These are phyloP conservation scores for Tetramorium bicarinatum DNA, from an alignment of 2,888 invertebrate genomes.

Conservation along the genomic window DNA sequence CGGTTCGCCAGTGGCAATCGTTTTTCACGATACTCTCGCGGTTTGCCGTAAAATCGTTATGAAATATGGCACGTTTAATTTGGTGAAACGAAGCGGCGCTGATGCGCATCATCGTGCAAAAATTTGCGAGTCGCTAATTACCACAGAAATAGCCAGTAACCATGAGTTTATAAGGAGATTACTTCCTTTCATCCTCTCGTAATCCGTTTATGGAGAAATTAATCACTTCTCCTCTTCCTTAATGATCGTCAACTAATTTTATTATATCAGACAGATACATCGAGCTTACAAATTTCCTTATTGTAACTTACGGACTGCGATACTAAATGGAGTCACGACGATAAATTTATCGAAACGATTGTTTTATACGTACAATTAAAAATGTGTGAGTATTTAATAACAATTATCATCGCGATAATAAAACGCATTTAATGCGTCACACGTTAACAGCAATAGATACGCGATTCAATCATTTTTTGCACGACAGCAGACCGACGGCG, in stretches of 20 bases:
- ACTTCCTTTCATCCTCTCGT: background rate
- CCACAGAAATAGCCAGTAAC: constrained; percentile 5
- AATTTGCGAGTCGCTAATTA: constrained; percentile 17
- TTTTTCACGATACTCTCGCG: constrained; percentile 19
- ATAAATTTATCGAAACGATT: background rate
- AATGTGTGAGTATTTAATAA: background rate
- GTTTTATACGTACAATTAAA: background rate
- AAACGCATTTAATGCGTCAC: background rate
- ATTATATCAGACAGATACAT: background rate
- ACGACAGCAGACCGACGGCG: background rate
- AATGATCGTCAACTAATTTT: background rate
- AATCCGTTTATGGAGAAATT: constrained; percentile 9
- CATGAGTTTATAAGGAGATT: constrained; percentile 21
- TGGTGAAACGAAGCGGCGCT: background rate
- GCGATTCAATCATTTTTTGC: background rate
- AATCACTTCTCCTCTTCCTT: background rate
- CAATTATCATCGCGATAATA: background rate
- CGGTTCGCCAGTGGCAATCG: background rate
- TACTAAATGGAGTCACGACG: background rate
- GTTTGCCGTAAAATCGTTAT: background rate
- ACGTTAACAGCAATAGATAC: background rate
- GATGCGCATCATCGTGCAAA: constrained; percentile 21
- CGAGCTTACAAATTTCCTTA: background rate
- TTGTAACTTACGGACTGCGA: background rate
- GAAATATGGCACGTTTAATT: constrained; percentile 28